phyloP scores from a whole-genome alignment of 92 coral and sea anemone genomes.

The Micromussa lordhowensis region DNA sequence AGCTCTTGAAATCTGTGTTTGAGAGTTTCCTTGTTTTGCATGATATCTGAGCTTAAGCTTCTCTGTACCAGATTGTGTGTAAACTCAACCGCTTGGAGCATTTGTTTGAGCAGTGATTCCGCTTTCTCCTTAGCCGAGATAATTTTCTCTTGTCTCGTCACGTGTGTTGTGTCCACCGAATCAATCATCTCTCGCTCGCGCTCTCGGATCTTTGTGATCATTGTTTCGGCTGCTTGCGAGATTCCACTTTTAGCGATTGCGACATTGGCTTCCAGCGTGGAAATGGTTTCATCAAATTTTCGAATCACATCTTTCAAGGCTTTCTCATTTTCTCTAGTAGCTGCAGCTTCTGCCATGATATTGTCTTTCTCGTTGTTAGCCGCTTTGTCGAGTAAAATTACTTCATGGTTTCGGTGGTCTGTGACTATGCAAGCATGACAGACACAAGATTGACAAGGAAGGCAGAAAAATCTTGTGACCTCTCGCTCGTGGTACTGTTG shows the following conservation, averaged over 20 bases:
- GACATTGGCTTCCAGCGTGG: neutral
- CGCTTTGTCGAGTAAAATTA: constrained; percentile 6
- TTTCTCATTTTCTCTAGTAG: neutral
- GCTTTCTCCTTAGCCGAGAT: neutral
- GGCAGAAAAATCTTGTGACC: constrained; percentile 13
- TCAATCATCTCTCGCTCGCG: neutral
- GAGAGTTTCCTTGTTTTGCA: neutral
- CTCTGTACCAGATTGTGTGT: neutral
- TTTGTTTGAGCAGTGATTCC: neutral
- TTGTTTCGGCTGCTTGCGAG: neutral
- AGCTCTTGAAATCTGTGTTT: constrained; percentile 3
- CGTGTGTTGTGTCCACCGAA: neutral
- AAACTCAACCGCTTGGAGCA: constrained; percentile 5
- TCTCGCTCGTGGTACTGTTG: constrained; percentile 30
- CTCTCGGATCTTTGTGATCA: neutral
- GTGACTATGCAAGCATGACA: constrained; percentile 13
- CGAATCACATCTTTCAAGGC: neutral
- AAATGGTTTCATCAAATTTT: neutral
- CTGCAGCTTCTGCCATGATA: neutral
- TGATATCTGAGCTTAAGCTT: neutral
- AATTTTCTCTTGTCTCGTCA: neutral
- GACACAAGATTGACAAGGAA: constrained; percentile 4
- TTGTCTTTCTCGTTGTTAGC: neutral
- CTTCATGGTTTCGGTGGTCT: constrained; percentile 20
- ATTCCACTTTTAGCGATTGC: neutral